These are phyloP conservation scores for Hyla sarda DNA, from an alignment of 2,113 vertebrate genomes.

Conservation along the genomic window DNA sequence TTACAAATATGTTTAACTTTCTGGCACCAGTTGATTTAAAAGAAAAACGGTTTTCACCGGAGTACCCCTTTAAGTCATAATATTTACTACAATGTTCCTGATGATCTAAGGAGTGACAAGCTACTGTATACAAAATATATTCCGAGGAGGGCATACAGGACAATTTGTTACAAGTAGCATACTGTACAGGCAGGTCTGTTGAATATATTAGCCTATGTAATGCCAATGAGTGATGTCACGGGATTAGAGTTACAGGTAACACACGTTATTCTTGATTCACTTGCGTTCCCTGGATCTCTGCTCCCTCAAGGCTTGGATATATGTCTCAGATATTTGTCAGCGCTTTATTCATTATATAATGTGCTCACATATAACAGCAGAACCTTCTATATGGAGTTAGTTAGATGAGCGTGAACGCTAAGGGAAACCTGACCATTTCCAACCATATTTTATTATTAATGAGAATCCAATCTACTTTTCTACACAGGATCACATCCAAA, in stretches of 20 bases:
- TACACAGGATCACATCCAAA: not conserved
- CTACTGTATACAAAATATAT: not conserved
- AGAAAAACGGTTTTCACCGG: no score
- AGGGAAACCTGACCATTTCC: not conserved
- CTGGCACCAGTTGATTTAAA: no score
- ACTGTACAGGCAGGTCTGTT: not conserved
- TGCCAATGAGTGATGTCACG: slow-evolving; percentile 1
- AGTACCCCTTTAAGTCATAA: not conserved
- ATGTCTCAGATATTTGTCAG: not conserved
- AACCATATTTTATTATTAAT: slow-evolving; percentile 20
- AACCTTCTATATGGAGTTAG: not conserved
- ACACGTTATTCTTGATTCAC: slow-evolving; percentile 13
- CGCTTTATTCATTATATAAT: slow-evolving; percentile 27
- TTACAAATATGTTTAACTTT: no score
- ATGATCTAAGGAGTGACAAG: not conserved
- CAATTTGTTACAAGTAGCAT: not conserved
- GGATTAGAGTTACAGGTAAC: slow-evolving; percentile 31
- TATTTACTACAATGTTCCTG: not conserved
- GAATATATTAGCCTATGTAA: not conserved
- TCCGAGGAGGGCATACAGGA: not conserved
- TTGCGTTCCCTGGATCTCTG: not conserved
- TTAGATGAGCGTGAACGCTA: not conserved
- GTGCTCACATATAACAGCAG: not conserved
- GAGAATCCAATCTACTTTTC: slow-evolving; percentile 7
- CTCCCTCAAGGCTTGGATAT: slow-evolving; percentile 5